phyloP scores from a whole-genome alignment of 2,113 vertebrate genomes.

The Syngnathus scovelli region DNA sequence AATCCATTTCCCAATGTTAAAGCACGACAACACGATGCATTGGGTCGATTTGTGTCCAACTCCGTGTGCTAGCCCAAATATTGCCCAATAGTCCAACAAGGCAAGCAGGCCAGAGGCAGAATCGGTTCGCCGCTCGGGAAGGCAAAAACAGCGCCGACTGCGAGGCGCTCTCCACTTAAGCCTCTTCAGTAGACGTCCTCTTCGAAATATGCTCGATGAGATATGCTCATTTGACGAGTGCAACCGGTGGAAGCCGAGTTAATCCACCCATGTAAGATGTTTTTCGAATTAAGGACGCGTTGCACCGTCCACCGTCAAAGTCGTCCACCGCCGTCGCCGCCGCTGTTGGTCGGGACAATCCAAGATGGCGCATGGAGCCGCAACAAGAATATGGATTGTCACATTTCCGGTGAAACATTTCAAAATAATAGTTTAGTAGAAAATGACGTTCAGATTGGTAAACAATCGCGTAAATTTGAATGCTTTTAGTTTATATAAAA shows the following conservation, averaged over 20 bases:
- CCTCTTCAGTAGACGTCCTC: conserved; percentile 27
- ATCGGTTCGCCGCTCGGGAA: conserved; percentile 42
- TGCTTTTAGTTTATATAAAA: neutral
- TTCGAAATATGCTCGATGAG: neutral
- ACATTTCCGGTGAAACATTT: conserved; percentile 10
- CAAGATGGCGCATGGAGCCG: conserved; percentile 79
- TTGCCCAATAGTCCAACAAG: conserved; percentile 27
- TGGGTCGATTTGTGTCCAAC: conserved; percentile 1
- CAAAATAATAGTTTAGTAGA: conserved; percentile 28
- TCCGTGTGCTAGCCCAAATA: conserved; percentile 23
- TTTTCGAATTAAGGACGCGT: conserved; percentile 41
- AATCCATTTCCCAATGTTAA: neutral
- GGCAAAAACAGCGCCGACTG: conserved; percentile 34
- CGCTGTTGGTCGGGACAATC: conserved; percentile 61
- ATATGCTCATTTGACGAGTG: neutral
- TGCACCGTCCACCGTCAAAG: conserved; percentile 30
- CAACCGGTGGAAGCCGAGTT: conserved; percentile 5
- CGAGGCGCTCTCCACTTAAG: conserved; percentile 19
- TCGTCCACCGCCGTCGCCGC: conserved; percentile 52
- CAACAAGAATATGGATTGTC: rapidly evolving
- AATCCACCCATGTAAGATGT: conserved; percentile 28
- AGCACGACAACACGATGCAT: rapidly evolving
- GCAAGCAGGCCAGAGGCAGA: conserved; percentile 44
- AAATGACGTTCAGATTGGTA: neutral
- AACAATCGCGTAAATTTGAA: neutral